Evolutionary conservation across 2,888 invertebrate genomes (phyloP).

Genomic region (Polydrusus pterygomalis): DNA sequence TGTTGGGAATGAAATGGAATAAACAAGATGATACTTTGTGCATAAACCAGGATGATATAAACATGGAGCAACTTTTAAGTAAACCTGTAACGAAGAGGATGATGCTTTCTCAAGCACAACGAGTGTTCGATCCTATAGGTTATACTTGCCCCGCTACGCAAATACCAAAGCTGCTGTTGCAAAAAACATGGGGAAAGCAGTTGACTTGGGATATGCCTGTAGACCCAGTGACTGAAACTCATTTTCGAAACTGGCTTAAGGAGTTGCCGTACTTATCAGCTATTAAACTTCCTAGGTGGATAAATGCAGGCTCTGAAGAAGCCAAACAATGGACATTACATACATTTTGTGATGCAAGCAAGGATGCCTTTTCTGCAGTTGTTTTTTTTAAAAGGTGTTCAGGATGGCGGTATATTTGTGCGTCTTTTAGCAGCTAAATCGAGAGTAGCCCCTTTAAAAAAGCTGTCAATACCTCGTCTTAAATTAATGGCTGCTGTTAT

Average conservation of each 20-base stretch:
- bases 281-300: constrained; percentile 48
- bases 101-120: too few species aligned
- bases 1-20: constrained; percentile 18
- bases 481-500: constrained; percentile 46
- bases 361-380: too few species aligned
- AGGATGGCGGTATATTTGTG: constrained; percentile 31
- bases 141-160: constrained; percentile 40
- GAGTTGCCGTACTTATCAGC: constrained; percentile 34
- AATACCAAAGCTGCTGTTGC: constrained; percentile 49
- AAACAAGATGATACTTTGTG: not conserved
- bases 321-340: too few species aligned
- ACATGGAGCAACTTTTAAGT: too few species aligned
- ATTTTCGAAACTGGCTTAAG: constrained; percentile 35
- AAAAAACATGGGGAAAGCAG: constrained; percentile 38
- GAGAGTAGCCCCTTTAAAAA: constrained; percentile 43
- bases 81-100: too few species aligned
- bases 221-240: constrained; percentile 5
- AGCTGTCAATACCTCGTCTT: constrained; percentile 51
- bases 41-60: too few species aligned
- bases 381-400: too few species aligned
- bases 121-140: too few species aligned
- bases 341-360: constrained; percentile 52
- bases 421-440: constrained; percentile 46
- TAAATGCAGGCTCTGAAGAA: constrained; percentile 6
- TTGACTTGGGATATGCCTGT: constrained; percentile 44